Evolutionary conservation across 2,888 invertebrate genomes (phyloP).

Genomic region (Drosophila neutralis): DNA sequence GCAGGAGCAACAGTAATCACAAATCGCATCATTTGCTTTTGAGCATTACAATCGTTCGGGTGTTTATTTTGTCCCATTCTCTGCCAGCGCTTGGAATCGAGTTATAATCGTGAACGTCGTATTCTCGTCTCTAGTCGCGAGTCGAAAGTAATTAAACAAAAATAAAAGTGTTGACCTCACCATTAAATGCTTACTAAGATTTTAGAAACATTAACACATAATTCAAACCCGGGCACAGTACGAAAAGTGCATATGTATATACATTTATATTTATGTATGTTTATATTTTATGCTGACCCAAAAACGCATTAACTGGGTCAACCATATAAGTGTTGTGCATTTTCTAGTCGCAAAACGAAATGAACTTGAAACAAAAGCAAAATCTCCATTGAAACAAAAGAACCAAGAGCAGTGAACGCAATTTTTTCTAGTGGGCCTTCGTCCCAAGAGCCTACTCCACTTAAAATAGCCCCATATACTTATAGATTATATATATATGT

Average conservation of each 20-base stretch:
- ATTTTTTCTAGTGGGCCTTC: constrained; percentile 21
- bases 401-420: constrained; percentile 43
- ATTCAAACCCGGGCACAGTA: background rate
- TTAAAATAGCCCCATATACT: constrained; percentile 17
- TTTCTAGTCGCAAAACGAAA: constrained; percentile 36
- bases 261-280: background rate
- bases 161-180: constrained; percentile 39
- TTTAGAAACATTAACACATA: constrained; percentile 8
- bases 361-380: constrained; percentile 55
- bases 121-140: constrained; percentile 2
- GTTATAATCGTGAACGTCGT: constrained; percentile 7
- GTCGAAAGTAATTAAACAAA: constrained; percentile 45
- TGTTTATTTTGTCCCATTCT: constrained; percentile 19
- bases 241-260: background rate
- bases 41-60: constrained; percentile 66
- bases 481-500: background rate
- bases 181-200: constrained; percentile 39
- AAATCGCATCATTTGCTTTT: constrained; percentile 69
- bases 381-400: constrained; percentile 24
- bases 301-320: constrained; percentile 61
- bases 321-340: constrained; percentile 10
- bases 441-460: constrained; percentile 29
- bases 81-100: constrained; percentile 5
- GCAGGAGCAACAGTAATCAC: constrained; percentile 37
- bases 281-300: constrained; percentile 46